These are phyloP conservation scores for Indicator indicator DNA, from an alignment of 2,113 vertebrate species.

Conservation along the genomic window DNA sequence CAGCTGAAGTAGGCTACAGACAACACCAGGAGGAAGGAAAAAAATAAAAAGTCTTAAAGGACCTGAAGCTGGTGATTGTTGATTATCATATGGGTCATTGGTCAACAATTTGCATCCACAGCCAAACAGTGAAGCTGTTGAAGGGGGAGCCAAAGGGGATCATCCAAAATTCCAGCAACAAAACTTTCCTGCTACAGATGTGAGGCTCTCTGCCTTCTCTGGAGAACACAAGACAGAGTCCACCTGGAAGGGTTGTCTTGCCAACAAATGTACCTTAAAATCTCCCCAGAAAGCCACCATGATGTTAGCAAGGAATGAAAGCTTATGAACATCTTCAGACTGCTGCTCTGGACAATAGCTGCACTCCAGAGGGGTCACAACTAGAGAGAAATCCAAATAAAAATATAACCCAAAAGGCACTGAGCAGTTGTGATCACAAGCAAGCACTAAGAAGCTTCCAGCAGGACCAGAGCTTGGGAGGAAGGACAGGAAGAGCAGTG, in stretches of 20 bases:
- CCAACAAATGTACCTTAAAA: neutral
- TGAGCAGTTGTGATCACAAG: neutral
- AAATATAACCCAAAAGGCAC: neutral
- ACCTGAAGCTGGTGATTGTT: neutral
- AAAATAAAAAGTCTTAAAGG: too few species aligned
- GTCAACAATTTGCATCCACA: neutral
- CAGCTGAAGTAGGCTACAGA: neutral
- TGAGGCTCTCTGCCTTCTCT: neutral
- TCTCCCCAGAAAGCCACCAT: neutral
- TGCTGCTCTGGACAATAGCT: neutral
- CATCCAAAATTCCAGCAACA: neutral
- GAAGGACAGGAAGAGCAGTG: neutral
- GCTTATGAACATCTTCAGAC: neutral
- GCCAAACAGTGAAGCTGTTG: fast-evolving
- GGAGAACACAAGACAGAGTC: neutral
- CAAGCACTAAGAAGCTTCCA: neutral
- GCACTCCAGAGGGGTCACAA: neutral
- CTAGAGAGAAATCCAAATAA: neutral
- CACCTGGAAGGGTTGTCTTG: neutral
- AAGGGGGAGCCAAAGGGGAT: neutral
- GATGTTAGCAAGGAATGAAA: neutral
- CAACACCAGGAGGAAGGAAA: neutral
- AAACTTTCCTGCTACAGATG: neutral
- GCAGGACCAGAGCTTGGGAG: neutral
- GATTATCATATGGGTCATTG: too few species aligned